Base-by-base conservation (phyloP, 2,888 invertebrate species). In the Eupithecia centaureata region DNA sequence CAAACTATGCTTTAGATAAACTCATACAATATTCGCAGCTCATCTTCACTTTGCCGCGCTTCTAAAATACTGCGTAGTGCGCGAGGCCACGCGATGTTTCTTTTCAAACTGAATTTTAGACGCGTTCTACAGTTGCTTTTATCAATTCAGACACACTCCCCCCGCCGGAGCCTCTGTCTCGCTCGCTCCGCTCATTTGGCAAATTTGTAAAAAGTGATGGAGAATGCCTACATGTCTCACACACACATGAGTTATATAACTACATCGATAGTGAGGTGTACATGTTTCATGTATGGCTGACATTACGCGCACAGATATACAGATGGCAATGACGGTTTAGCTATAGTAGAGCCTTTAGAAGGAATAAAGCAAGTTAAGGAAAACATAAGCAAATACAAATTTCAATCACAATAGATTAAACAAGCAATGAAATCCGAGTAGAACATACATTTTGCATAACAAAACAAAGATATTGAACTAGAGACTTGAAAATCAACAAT, bases 51-150 rank as follows among this genome's bases (percentile, higher is more conserved):
- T 84, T 86, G 88, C 77, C 85, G 86, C 86, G 86, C 69, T 76
- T 78, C 77, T 80, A 73, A 77, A 77, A 73, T 80, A 73, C 76
- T 74, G 78, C 82, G 80, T 79, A 75, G 79, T 81, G 83, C 82
- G 81, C 82, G 75, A 79, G 81, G 73, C 83, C 80, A 76, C 83
- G 77, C 86, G 83, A 80, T 80, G 86, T 83, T 86, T 84, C 84
- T 83, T 85, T 84, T 77, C 86, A 81, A 88, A 93, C 92, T 93
- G 89, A 92, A 87, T 89, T 90, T 90, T 88, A 82, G 87, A 84
- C 80, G 84, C 83, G 88, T 86, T 85, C 87, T 86, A 88, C 90
- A 86, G 91, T 92, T 89, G 92, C 88, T 93, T 93, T 91, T 93
- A 93, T 92, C 90, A 93, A 89, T 88, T 91, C 90, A 85, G 77